Base-by-base conservation (phyloP, 2,888 invertebrate species). In the Epistrophella euchroma region DNA sequence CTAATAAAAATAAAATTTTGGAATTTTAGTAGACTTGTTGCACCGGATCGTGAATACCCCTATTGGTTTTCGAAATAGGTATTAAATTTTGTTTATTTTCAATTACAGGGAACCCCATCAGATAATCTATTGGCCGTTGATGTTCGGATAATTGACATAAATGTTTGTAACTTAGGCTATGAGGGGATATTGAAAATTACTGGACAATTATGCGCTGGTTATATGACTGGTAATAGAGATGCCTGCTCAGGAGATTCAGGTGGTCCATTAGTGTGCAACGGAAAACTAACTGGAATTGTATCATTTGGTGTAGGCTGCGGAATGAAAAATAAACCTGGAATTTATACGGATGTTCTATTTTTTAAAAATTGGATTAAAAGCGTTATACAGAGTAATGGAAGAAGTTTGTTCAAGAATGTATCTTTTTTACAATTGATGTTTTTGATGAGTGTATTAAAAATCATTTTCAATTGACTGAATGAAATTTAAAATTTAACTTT, bases 241-340 rank as follows among this genome's bases (percentile, higher is more conserved):
- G 95, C 96, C 40, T 97, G 97, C 90, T 95, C 95, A 94, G 96
- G 96, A 37, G 96, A 97, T 91, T 96, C 95, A 11, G 97, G 97
- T n/a, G 97, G 97, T 5, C 97, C 97, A 0, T 92, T 97, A 37
- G 94, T 96, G 92, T 89, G 88, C 35, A 58, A 88, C 60, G 94
- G 95, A 90, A 95, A 95, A 90, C 92, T 96, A 90, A 93, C 96
- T 19, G 97, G 97, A 0, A 93, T 97, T 66, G 96, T 97, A 0
- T 96, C 96, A 0, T 97, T 96, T 96, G 97, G 97, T 10, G 93
- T 96, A 35, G 94, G 95, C 10, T 97, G 97, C 90, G 96, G 96
- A 0, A 94, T 95, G 75, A 93, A 94, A 47, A 94, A 94, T 32
- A 94, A 94, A 83, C 97, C 97, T 0, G 97, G 97, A 0, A 93